A percentile compares a stretch with the other conserved stretches of the same genome.
Conservation (phyloP, 92 coral and sea anemone genomes). For the Virgularia gustaviana region DNA sequence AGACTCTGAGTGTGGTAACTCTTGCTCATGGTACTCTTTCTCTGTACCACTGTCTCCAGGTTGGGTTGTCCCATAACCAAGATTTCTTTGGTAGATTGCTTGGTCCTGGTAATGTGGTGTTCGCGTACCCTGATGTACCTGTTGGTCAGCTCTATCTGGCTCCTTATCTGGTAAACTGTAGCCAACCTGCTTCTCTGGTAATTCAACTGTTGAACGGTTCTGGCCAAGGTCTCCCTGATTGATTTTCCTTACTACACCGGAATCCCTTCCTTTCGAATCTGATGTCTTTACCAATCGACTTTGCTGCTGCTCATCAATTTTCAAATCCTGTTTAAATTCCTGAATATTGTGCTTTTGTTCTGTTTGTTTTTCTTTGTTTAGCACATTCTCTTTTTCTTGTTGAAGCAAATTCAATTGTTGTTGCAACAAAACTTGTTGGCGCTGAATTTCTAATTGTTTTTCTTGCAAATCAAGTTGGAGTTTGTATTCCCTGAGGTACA, state of each 20-base stretch:
- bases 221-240: too few relatives aligned
- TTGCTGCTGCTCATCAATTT: background rate
- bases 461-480: conserved; percentile 28
- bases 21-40: too few relatives aligned
- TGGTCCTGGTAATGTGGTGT: background rate
- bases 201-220: too few relatives aligned
- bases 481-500: conserved; percentile 23
- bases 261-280: too few relatives aligned
- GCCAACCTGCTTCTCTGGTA: background rate
- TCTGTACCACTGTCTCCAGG: too few relatives aligned
- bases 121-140: background rate
- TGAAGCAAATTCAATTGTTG: conserved; percentile 25
- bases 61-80: too few relatives aligned
- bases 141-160: background rate
- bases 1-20: too few relatives aligned
- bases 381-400: conserved; percentile 12
- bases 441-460: conserved; percentile 25
- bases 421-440: conserved; percentile 31
- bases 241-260: too few relatives aligned
- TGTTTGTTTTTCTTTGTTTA: background rate
- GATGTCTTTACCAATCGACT: background rate
- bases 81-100: too few relatives aligned
- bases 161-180: background rate
- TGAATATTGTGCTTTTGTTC: background rate
- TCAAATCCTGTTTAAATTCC: background rate